Evolutionary conservation across 2,797 vertebrate genomes (phyloP).

Genomic region (Serranus cabrilla): DNA sequence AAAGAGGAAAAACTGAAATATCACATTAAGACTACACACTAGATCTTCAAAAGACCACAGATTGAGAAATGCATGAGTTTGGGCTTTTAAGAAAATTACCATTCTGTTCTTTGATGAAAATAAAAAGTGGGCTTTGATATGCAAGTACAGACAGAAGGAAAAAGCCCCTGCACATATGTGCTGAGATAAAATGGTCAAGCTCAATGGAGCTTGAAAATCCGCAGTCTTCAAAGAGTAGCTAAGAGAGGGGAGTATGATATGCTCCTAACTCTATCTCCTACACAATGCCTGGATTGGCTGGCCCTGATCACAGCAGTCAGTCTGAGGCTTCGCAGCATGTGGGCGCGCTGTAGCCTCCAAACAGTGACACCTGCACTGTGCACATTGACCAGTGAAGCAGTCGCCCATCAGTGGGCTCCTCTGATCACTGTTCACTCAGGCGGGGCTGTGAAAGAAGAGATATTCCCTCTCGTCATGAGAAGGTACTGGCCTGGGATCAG

Average conservation of each 20-base stretch:
- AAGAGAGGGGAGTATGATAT: conserved; percentile 48
- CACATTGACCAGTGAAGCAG: conserved; percentile 49
- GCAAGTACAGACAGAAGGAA: conserved; percentile 63
- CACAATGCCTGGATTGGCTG: conserved; percentile 42
- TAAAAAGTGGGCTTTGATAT: conserved; percentile 77
- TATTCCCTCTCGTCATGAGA: conserved; percentile 20
- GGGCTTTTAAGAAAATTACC: conserved; percentile 48
- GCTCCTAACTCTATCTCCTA: conserved; percentile 33
- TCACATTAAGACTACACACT: conserved; percentile 15
- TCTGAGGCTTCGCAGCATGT: conserved; percentile 50
- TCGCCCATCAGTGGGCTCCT: conserved; percentile 36
- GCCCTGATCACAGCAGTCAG: conserved; percentile 50
- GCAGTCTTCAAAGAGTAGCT: conserved; percentile 73
- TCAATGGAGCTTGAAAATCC: conserved; percentile 70
- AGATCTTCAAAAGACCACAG: conserved; percentile 48
- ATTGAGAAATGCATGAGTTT: conserved; percentile 53
- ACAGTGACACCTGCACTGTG: conserved; percentile 54
- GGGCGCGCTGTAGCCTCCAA: conserved; percentile 29
- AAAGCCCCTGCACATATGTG: conserved; percentile 55
- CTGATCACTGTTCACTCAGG: conserved; percentile 57
- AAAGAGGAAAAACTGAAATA: conserved; percentile 9
- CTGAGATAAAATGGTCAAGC: conserved; percentile 65
- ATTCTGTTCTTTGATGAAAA: conserved; percentile 75
- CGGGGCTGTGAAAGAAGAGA: conserved; percentile 31
- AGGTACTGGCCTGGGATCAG: conserved; percentile 59